phyloP scores from a whole-genome alignment of 2,888 invertebrate species.

The Drosophila vallismaia region DNA sequence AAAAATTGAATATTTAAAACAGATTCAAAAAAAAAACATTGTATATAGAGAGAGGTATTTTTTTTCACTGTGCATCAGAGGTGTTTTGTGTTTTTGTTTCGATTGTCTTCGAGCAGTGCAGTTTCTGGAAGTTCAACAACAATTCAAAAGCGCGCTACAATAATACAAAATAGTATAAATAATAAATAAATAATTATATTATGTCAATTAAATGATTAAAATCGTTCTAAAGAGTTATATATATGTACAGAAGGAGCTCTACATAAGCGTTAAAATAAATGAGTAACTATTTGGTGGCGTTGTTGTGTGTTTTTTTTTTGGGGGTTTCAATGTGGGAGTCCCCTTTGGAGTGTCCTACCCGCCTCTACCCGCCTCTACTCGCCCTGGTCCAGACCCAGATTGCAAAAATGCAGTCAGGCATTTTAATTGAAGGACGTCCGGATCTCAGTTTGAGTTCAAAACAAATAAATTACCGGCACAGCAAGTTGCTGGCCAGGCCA shows the following conservation, averaged over 20 bases:
- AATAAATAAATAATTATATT: conserved; percentile 2
- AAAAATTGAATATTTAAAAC: neutral
- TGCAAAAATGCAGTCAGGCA: conserved; percentile 53
- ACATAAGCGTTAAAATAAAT: conserved; percentile 30
- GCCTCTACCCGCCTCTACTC: too few species aligned
- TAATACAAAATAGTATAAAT: conserved; percentile 9
- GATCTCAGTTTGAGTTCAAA: conserved; percentile 37
- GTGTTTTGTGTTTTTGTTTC: conserved; percentile 15
- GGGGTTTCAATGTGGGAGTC: neutral
- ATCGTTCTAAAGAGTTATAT: too few species aligned
- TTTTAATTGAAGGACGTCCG: conserved; percentile 63
- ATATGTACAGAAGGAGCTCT: conserved; percentile 3
- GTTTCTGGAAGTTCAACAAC: conserved; percentile 38
- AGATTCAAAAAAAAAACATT: neutral
- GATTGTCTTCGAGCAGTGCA: conserved; percentile 34
- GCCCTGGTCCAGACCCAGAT: too few species aligned
- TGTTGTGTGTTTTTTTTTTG: conserved; percentile 1
- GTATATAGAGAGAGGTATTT: neutral
- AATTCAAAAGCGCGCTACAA: conserved; percentile 48
- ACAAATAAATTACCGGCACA: conserved; percentile 12
- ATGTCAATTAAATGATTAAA: neutral
- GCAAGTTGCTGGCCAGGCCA: conserved; percentile 12
- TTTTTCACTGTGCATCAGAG: conserved; percentile 27
- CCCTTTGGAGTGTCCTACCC: too few species aligned
- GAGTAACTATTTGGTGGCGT: conserved; percentile 15